Evolutionary conservation across 1,140 invertebrate genomes (phyloP).

Genomic region (Lepidurus packardi): DNA sequence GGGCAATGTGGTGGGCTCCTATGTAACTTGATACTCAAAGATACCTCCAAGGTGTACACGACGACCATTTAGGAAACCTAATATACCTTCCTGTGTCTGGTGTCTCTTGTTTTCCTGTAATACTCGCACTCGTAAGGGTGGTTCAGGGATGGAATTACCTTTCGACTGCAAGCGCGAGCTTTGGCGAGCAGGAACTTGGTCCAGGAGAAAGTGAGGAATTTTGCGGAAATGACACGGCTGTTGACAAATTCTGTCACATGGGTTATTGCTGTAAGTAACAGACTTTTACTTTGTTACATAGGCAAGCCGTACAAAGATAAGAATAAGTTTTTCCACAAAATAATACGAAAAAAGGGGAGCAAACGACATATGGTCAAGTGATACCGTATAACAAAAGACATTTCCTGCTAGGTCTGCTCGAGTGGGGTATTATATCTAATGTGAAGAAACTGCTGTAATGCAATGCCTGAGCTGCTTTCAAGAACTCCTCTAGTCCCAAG

Average conservation of each 20-base stretch:
- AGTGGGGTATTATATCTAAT: slow-evolving; percentile 3
- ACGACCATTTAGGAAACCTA: slow-evolving; percentile 14
- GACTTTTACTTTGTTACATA: neutral
- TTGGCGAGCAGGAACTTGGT: neutral
- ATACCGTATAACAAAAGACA: slow-evolving; percentile 11
- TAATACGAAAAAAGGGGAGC: neutral
- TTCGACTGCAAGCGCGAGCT: neutral
- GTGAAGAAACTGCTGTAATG: slow-evolving; percentile 1
- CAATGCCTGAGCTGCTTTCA: neutral
- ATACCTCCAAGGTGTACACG: slow-evolving; percentile 11
- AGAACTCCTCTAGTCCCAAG: neutral
- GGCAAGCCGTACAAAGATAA: slow-evolving; percentile 18
- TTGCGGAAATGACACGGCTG: neutral
- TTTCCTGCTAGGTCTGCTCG: slow-evolving; percentile 18
- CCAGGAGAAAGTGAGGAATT: slow-evolving; percentile 10
- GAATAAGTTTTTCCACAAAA: neutral
- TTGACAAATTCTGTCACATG: neutral
- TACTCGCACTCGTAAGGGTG: neutral
- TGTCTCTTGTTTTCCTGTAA: neutral
- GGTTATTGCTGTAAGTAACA: neutral
- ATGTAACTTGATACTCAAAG: neutral
- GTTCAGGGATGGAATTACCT: neutral
- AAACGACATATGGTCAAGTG: slow-evolving; percentile 14
- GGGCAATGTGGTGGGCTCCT: neutral
- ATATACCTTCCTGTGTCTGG: slow-evolving; percentile 5